phyloP scores from a whole-genome alignment of 2,797 vertebrate species.

The Eulemur coronatus region DNA sequence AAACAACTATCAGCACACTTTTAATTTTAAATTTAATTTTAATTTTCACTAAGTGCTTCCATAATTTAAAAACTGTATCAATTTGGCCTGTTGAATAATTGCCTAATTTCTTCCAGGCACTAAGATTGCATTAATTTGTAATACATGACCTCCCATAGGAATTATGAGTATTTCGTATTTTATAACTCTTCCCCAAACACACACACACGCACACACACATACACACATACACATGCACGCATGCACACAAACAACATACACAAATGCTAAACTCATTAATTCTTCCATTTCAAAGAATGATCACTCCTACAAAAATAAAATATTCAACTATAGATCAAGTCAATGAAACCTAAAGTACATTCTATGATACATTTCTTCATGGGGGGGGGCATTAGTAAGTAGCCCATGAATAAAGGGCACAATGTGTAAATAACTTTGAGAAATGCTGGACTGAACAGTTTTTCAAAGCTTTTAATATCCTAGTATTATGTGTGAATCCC shows the following conservation, averaged over 20 bases:
- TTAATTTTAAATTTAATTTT: not conserved
- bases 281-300: not conserved
- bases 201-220: not conserved
- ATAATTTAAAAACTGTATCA: conserved; percentile 23
- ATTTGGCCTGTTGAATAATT: not conserved
- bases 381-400: not conserved
- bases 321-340: not conserved
- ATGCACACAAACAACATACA: not conserved
- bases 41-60: not conserved
- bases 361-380: not conserved
- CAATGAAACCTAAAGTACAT: not conserved
- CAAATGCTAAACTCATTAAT: not conserved
- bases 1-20: not conserved
- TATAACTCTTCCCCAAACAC: not conserved
- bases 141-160: not conserved
- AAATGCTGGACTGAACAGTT: not conserved
- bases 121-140: not conserved
- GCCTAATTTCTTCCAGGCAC: not conserved
- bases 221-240: not conserved
- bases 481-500: not conserved
- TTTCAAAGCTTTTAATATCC: not conserved
- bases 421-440: not conserved
- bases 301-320: not conserved
- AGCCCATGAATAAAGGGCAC: not conserved
- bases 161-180: not conserved